Evolutionary conservation across 2,797 vertebrate genomes (phyloP), one percentile per base, ranked within the genome.

Genomic region (Brachymystax lenok): DNA sequence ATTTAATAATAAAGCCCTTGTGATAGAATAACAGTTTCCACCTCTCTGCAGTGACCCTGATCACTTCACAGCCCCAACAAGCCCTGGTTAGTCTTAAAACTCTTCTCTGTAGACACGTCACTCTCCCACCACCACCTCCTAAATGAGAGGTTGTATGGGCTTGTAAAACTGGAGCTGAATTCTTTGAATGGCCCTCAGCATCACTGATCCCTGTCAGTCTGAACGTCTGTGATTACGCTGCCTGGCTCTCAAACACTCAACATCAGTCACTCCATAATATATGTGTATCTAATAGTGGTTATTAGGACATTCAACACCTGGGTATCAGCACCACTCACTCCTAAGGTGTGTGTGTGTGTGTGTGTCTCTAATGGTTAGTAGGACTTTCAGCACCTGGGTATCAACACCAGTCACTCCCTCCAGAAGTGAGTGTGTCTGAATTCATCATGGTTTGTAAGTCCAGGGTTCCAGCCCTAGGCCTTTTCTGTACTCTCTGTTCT

Each of bases 91-190:
- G 79, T 74, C 77, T 88, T 83, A 85, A 86, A 80, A 76, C 76
- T 73, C 51, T 80, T 72, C 74, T 83, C 84, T n/a, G 5, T 10
- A 71, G 84, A 69, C 80, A 88, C 71, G 19, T 84, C 92, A 90
- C 90, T 91, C 89, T 82, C 70, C 81, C 85, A 21, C 83, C 85
- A 21, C 83, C 89, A 87, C 88, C 87, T 85, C 87, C 90, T 92
- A 89, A 92, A 90, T 91, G 90, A 92, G 87, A 87, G n/a, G 73
- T 52, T 6, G 46, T 19, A 33, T 19, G 7, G 5, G 67, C 84
- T 13, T 73, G 64, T 91, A 89, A 92, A 90, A 85, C 40, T 8
- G 19, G 71, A 74, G 74, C 84, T n/a, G 74, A 79, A 81, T 75
- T 77, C 81, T 89, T 90, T 91, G 91, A 92, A 61, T 1, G 74